Percentiles rank a stretch among this genome's conserved stretches.
These are phyloP conservation scores for Lates japonicus DNA, from an alignment of 2,797 vertebrate species.

Conservation along the genomic window DNA sequence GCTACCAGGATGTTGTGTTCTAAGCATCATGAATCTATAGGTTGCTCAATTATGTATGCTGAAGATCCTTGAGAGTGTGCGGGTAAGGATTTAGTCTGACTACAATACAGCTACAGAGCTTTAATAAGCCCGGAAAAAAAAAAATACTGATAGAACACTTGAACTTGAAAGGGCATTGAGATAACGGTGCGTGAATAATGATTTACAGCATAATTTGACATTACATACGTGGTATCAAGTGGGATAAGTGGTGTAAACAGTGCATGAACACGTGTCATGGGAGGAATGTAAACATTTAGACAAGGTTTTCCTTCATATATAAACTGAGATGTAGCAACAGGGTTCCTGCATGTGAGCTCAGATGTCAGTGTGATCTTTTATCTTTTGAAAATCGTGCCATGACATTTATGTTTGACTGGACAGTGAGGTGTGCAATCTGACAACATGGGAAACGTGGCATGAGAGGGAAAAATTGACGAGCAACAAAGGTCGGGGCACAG, in stretches of 20 bases:
- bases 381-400: constrained; percentile 20
- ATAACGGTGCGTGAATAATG: neutral
- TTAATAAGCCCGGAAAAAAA: neutral
- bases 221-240: neutral
- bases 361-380: neutral
- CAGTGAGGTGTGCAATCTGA: neutral
- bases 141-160: neutral
- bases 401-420: constrained; percentile 31
- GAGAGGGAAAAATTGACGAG: neutral
- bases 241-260: neutral
- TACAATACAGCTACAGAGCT: neutral
- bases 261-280: neutral
- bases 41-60: constrained; percentile 29
- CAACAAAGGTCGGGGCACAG: constrained; percentile 7
- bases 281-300: neutral
- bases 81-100: constrained; percentile 5
- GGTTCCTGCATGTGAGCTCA: constrained; percentile 4
- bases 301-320: neutral
- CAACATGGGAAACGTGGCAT: neutral
- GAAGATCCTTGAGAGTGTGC: neutral
- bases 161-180: neutral
- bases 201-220: neutral
- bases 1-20: neutral
- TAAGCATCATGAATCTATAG: neutral
- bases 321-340: neutral